Percentiles rank a stretch among this genome's conserved stretches.
These are phyloP conservation scores for Agrotis exclamationis DNA, from an alignment of 2,888 invertebrate genomes.

Conservation along the genomic window DNA sequence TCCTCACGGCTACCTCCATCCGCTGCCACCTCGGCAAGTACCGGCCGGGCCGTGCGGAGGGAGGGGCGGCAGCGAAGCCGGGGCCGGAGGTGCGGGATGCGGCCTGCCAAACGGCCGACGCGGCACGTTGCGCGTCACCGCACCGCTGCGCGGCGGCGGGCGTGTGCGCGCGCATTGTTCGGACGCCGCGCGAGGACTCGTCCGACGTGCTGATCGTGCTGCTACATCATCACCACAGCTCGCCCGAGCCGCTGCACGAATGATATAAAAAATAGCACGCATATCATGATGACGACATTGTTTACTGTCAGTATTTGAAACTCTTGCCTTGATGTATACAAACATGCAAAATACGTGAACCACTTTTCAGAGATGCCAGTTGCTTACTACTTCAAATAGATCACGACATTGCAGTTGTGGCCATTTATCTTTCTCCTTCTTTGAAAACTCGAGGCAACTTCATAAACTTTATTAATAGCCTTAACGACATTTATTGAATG, in stretches of 20 bases:
- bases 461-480: too few species aligned
- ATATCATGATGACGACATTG: too few species aligned
- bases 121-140: conserved; percentile 25
- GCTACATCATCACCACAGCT: conserved; percentile 66
- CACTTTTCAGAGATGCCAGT: too few species aligned
- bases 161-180: conserved; percentile 64
- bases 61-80: conserved; percentile 17
- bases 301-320: too few species aligned
- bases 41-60: conserved; percentile 56
- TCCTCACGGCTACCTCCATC: conserved; percentile 94
- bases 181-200: conserved; percentile 44
- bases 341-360: too few species aligned
- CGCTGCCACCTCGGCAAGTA: conserved; percentile 92
- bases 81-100: conserved; percentile 21
- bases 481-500: too few species aligned
- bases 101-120: conserved; percentile 31
- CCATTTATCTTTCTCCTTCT: too few species aligned
- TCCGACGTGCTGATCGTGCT: conserved; percentile 71
- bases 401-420: too few species aligned
- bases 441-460: too few species aligned
- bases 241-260: background rate
- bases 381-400: too few species aligned
- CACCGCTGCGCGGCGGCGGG: conserved; percentile 54
- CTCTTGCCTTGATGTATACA: too few species aligned
- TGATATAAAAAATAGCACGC: background rate